Conservation (phyloP, 1,140 invertebrate genomes). For the Heliconius congener region DNA sequence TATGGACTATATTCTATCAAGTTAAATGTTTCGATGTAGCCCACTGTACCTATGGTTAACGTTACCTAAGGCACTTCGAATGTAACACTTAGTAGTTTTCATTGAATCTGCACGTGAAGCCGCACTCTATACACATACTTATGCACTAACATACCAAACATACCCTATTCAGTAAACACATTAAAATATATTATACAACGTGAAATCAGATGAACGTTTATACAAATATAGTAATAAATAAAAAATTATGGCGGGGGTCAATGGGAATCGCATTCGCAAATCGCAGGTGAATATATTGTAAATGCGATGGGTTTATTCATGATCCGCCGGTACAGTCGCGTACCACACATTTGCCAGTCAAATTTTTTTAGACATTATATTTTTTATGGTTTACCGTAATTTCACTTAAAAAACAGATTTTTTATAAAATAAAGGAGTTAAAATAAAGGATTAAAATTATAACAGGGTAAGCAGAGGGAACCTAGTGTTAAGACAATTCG, state of each 20-base stretch:
- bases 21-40: too few species aligned
- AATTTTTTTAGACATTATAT: slow-evolving; percentile 8
- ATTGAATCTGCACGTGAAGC: background rate
- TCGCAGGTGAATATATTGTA: slow-evolving; percentile 44
- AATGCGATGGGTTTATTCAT: slow-evolving; percentile 30
- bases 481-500: too few species aligned
- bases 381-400: background rate
- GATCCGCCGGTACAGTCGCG: slow-evolving; percentile 8
- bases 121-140: background rate
- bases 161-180: background rate
- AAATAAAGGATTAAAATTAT: too few species aligned
- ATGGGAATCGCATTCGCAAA: slow-evolving; percentile 40
- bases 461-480: too few species aligned
- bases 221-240: slow-evolving; percentile 28
- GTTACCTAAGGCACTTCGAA: too few species aligned
- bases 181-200: background rate
- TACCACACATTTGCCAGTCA: slow-evolving; percentile 30
- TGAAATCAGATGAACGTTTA: slow-evolving; percentile 3
- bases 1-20: too few species aligned
- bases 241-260: slow-evolving; percentile 39
- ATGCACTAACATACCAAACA: background rate
- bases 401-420: background rate
- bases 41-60: too few species aligned
- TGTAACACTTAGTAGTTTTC: too few species aligned
- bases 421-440: too few species aligned